phyloP scores from a whole-genome alignment of 2,113 vertebrate genomes.

The Varanus komodoensis region DNA sequence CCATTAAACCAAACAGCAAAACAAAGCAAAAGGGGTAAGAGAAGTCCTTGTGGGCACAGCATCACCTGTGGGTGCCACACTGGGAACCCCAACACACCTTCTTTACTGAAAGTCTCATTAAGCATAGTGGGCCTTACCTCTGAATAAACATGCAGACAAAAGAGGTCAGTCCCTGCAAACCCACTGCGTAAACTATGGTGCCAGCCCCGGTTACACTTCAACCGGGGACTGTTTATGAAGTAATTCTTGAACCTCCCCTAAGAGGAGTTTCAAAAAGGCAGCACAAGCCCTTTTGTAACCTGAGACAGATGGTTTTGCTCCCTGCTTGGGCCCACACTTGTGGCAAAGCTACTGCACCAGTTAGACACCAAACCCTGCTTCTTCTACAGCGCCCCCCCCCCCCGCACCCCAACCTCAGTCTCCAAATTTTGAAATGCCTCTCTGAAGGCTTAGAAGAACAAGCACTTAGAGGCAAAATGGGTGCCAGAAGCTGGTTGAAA shows the following conservation, averaged over 20 bases:
- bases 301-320: not conserved
- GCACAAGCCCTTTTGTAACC: not conserved
- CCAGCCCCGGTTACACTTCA: not conserved
- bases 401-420: too few species aligned
- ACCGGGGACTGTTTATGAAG: not conserved
- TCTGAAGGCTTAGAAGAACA: too few species aligned
- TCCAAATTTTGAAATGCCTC: too few species aligned
- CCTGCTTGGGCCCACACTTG: not conserved
- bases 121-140: not conserved
- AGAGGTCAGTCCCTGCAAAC: not conserved
- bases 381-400: too few species aligned
- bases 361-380: not conserved
- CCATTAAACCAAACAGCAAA: too few species aligned
- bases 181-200: not conserved
- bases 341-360: not conserved
- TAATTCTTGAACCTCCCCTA: not conserved
- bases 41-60: too few species aligned
- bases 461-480: too few species aligned
- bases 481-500: too few species aligned
- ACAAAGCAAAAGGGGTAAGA: too few species aligned
- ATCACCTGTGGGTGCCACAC: too few species aligned
- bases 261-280: not conserved
- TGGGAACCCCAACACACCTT: not conserved
- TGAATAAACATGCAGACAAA: not conserved
- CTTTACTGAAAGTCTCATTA: not conserved